These are phyloP conservation scores for Anoura caudifer DNA, from an alignment of 2,113 vertebrate species.

Conservation along the genomic window DNA sequence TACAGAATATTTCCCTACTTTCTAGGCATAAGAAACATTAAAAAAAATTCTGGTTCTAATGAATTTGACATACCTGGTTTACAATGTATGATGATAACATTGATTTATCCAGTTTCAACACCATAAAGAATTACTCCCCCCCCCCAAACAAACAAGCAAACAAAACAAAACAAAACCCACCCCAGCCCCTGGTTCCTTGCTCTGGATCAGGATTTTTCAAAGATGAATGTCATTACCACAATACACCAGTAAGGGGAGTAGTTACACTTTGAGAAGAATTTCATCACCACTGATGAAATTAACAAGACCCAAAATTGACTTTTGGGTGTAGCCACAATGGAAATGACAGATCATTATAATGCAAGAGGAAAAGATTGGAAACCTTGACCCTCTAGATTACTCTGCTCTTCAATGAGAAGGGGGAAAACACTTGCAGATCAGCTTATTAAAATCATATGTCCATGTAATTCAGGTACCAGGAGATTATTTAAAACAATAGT, in stretches of 20 bases:
- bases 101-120: background rate
- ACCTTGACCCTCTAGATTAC: constrained; percentile 10
- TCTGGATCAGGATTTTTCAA: background rate
- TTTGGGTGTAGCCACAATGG: constrained; percentile 6
- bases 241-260: constrained; percentile 82
- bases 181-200: background rate
- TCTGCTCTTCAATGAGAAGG: constrained; percentile 31
- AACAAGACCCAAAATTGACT: constrained; percentile 29
- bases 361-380: constrained; percentile 51
- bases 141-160: background rate
- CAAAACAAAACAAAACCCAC: background rate
- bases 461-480: background rate
- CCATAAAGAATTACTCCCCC: background rate
- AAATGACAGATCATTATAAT: constrained; percentile 64
- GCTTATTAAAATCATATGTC: constrained; percentile 17
- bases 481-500: constrained; percentile 19
- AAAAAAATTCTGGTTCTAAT: background rate
- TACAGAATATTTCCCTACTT: background rate
- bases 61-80: background rate
- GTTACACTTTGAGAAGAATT: constrained; percentile 81
- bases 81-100: background rate
- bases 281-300: background rate
- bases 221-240: constrained; percentile 73
- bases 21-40: background rate
- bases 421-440: background rate